Conservation (phyloP, 2,888 invertebrate species). For the Apantesis nais region DNA sequence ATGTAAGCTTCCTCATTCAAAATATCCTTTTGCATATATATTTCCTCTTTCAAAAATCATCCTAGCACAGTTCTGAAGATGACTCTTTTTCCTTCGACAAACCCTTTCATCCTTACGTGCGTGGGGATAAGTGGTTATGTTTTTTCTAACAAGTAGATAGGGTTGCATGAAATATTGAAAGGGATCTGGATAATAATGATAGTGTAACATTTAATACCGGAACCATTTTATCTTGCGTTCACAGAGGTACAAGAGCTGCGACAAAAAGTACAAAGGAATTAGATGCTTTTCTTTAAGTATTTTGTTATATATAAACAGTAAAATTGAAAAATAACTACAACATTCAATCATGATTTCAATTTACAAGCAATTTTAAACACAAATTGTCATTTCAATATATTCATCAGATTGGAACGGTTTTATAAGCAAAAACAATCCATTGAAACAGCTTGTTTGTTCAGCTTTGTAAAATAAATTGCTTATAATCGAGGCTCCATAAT, state of each 20-base stretch:
- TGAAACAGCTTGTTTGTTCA: constrained; percentile 49
- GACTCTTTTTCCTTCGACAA: not conserved
- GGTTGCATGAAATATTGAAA: not conserved
- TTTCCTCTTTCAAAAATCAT: too few relatives aligned
- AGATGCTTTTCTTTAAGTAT: too few relatives aligned
- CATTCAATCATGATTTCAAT: not conserved
- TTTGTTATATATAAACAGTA: too few relatives aligned
- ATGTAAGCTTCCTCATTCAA: not conserved
- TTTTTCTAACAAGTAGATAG: not conserved
- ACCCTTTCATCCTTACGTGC: too few relatives aligned
- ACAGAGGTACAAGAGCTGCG: not conserved
- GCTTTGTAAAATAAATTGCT: constrained; percentile 47
- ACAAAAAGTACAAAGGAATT: not conserved
- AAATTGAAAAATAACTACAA: not conserved
- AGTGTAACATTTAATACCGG: not conserved
- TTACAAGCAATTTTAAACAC: not conserved
- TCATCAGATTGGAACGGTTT: not conserved
- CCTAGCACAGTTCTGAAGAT: not conserved
- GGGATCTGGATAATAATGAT: not conserved
- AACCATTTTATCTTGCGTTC: not conserved
- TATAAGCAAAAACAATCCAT: constrained; percentile 36
- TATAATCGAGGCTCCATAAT: constrained; percentile 42
- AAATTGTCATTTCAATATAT: not conserved
- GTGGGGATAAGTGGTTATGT: not conserved
- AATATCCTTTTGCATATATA: too few relatives aligned